A percentile compares a stretch with the other conserved stretches of the same genome.
Evolutionary conservation across 2,113 vertebrate genomes (phyloP).

Genomic region (Megatriorchis doriae): DNA sequence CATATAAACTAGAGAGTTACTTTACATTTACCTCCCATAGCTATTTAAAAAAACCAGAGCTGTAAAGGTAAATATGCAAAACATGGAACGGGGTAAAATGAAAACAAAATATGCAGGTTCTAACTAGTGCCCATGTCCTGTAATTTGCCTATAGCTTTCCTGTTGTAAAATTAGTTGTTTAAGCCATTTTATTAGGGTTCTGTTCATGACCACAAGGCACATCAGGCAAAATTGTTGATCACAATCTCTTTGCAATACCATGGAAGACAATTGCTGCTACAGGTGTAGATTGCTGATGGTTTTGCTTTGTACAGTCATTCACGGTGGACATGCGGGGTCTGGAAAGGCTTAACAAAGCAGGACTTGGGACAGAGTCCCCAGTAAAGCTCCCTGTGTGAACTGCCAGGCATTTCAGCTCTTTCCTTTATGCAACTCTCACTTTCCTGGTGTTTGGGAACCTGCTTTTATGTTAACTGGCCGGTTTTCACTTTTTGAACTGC

Average conservation of each 20-base stretch:
- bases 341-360: neutral
- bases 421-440: neutral
- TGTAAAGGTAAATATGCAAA: neutral
- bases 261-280: neutral
- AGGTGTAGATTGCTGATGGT: neutral
- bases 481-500: neutral
- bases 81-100: neutral
- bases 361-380: neutral
- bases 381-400: neutral
- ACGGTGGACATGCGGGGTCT: neutral
- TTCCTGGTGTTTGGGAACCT: neutral
- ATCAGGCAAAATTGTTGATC: neutral
- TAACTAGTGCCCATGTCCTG: neutral
- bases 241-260: neutral
- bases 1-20: neutral
- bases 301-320: neutral
- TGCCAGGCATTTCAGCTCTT: neutral
- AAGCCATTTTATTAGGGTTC: neutral
- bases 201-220: accelerated
- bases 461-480: neutral
- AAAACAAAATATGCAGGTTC: neutral
- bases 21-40: neutral
- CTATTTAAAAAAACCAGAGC: neutral
- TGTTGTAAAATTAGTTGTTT: neutral
- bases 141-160: neutral